Evolutionary conservation across 2,888 invertebrate genomes (phyloP), one percentile per base, ranked within the genome.

Genomic region (Callosobruchus maculatus): DNA sequence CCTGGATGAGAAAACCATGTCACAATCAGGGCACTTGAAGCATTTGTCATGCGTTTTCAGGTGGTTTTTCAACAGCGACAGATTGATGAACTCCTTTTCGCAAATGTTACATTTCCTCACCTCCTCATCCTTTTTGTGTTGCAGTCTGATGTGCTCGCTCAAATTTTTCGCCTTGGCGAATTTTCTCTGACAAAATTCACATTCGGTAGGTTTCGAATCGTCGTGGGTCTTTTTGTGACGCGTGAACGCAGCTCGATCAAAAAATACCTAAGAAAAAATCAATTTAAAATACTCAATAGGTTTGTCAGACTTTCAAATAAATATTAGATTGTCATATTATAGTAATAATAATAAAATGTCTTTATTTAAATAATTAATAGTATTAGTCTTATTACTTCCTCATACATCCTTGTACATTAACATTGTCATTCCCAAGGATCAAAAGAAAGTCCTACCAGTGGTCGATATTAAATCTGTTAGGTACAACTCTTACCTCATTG

Each of bases 81-180:
- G 85, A 77, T 89, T 90, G 0, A 89, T 80, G 76, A 89, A 90
- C 0, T 88, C 87, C 80, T 89, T 89, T 0, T 88, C 88, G 77
- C 90, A 90, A 0, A 89, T 86, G 74, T 88, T 87, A 77, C 90
- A 90, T 30, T 89, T 88, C 71, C 88, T 89, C 67, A 88, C 88
- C 0, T 88, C 87, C 73, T 88, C 89, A 69, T 90, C 89, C 31
- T 88, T 88, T 70, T 89, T 89, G 30, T 90, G 78, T 80, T 90
- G 90, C 0, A 84, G 77, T 70, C 84, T 76, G 21, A 83, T 78
- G 74, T 84, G 84, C 77, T 84, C 84, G 21, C 80, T 81, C 21
- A 84, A 72, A 75, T 84, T 84, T 77, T 83, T 84, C 20, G 76
- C 74, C 75, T 82, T 83, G 68, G 82, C 81, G 72, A 83, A 83